Base-by-base conservation (phyloP, 1,140 invertebrate genomes). In the Neomicropteryx cornuta region DNA sequence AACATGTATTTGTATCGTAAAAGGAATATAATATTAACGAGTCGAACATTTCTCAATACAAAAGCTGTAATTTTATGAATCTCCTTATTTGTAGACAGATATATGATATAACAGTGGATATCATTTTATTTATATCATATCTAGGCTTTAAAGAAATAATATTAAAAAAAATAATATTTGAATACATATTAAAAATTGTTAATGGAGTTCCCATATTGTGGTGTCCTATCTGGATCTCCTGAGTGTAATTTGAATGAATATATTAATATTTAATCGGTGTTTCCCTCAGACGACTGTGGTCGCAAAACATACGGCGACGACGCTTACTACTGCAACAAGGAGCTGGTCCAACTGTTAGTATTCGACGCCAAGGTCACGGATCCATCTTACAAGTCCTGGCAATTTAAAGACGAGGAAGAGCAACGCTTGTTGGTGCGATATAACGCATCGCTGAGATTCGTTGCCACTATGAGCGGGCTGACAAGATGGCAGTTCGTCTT, bases 341-440 rank as follows among this genome's bases (percentile, higher is more conserved):
- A 92, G 48, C 60, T 94, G 20, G 78, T 93, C 32, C 79, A 91
- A 43, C 68, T 87, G 41, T 58, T 94, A 13, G 77, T 92, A 4
- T 91, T 92, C 53, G 90, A 94, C 55, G 89, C 89, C 0, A 84
- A 81, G 55, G 72, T 82, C 1, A 87, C 87, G 0, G 73, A 84
- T 29, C 71, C 71, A 2, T 78, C 76, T 41, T 90, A 84, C 42
- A 66, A 71, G 23, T 58, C 60, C 14, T 78, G 75, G 68, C 59
- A 68, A 2, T 76, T 75, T 28, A 62, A 67, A 6, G 68, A 66
- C 10, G 53, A 69, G 0, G 57, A 65, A 29, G 62, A 72, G 31
- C 58, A 51, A n/a, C 61, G 69, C 8, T 49, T 83, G 2, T 73
- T 79, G 2, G 50, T 66, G 28, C 52, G 58, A n/a, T 87, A 83